A percentile compares a stretch with the other conserved stretches of the same genome.
Conservation (phyloP, 2,797 vertebrate species). For the Onychomys leucogaster region DNA sequence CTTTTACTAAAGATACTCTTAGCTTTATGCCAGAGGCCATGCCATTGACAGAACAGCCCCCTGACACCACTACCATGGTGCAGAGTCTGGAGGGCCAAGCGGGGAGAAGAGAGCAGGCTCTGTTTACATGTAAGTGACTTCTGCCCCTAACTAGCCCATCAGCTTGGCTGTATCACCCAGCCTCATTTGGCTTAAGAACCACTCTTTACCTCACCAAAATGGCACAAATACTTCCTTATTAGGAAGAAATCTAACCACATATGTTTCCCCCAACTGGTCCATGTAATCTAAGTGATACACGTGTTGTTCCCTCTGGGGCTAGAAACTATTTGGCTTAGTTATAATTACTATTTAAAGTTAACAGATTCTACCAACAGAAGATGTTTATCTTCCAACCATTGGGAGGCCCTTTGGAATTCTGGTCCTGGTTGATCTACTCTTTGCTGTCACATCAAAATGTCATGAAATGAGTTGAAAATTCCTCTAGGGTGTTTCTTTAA, state of each 20-base stretch:
- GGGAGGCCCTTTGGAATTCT: constrained; percentile 1
- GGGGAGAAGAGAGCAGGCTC: background rate
- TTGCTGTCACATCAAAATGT: constrained; percentile 5
- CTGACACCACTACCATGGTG: background rate
- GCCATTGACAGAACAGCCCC: rapidly evolving
- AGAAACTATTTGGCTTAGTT: background rate
- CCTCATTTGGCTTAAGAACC: background rate
- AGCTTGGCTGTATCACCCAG: background rate
- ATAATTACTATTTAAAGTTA: background rate
- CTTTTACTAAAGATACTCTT: background rate
- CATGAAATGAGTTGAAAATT: constrained; percentile 8
- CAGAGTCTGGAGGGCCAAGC: rapidly evolving
- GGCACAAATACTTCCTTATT: background rate
- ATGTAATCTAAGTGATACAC: background rate
- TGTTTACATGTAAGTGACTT: background rate
- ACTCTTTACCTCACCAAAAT: background rate
- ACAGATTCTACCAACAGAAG: constrained; percentile 42
- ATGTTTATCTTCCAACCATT: constrained; percentile 34
- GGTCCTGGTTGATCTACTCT: background rate
- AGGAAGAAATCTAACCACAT: background rate
- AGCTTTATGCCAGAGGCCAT: rapidly evolving
- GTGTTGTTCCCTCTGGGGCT: background rate
- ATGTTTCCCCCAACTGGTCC: background rate
- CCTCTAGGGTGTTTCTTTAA: background rate
- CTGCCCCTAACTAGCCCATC: background rate